phyloP scores from a whole-genome alignment of 2,888 invertebrate species.

The Odontothrips loti region DNA sequence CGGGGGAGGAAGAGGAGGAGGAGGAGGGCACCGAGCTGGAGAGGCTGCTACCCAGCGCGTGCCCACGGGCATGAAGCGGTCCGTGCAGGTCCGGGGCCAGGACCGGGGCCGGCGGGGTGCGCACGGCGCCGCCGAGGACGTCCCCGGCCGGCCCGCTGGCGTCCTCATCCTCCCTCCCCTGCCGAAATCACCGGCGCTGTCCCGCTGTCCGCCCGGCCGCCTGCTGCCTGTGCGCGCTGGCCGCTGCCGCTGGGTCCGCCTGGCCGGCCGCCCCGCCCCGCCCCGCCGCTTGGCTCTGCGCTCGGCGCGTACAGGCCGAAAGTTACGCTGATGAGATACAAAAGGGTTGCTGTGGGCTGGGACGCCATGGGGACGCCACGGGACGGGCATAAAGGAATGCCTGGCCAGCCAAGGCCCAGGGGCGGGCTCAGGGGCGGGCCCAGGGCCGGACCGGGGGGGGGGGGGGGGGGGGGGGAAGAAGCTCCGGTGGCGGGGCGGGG shows the following conservation, averaged over 20 bases:
- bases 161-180: slow-evolving; percentile 20
- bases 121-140: not conserved
- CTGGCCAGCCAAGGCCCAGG: not conserved
- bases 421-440: not conserved
- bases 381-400: slow-evolving; percentile 6
- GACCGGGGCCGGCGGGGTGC: not conserved
- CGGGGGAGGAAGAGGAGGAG: not conserved
- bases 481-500: slow-evolving; percentile 2
- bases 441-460: not conserved
- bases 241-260: too few species aligned
- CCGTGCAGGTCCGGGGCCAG: not conserved
- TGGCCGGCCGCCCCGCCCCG: too few species aligned
- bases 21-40: not conserved
- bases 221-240: not conserved
- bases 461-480: not conserved
- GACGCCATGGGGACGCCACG: not conserved
- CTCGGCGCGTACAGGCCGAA: slow-evolving; percentile 8
- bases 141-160: too few species aligned
- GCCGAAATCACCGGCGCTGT: slow-evolving; percentile 19
- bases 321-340: slow-evolving; percentile 32
- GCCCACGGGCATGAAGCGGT: not conserved
- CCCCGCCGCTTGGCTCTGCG: too few species aligned
- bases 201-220: too few species aligned
- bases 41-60: too few species aligned
- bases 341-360: slow-evolving; percentile 38